Evolutionary conservation across 2,113 vertebrate genomes (phyloP).

Genomic region (Nothoprocta perdicaria): DNA sequence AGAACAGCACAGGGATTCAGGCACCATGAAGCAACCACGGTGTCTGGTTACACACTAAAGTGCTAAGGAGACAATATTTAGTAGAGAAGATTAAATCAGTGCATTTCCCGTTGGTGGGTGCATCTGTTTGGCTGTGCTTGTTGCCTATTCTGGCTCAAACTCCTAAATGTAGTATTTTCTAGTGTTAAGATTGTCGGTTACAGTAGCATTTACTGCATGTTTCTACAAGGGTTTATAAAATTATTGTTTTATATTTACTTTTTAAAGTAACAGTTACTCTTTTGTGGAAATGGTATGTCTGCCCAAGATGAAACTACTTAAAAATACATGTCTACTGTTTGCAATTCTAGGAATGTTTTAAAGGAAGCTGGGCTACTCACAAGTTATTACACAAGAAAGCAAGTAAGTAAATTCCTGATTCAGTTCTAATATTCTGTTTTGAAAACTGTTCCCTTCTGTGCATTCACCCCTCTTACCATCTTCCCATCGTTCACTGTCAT

Average conservation of each 20-base stretch:
- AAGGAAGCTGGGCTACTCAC: slow-evolving; percentile 97
- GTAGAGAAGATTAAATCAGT: not conserved
- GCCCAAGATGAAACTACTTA: slow-evolving; percentile 6
- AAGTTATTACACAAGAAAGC: slow-evolving; percentile 99
- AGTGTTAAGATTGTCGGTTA: not conserved
- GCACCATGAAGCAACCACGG: not conserved
- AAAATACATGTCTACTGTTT: slow-evolving; percentile 10
- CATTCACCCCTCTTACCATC: not conserved
- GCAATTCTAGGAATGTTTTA: slow-evolving; percentile 93
- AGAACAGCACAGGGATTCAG: not conserved
- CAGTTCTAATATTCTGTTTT: not conserved
- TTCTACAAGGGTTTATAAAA: not conserved
- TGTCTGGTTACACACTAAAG: not conserved
- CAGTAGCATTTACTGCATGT: not conserved
- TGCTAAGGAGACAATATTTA: not conserved
- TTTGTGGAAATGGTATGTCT: not conserved
- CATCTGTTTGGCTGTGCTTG: not conserved
- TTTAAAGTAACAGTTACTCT: not conserved
- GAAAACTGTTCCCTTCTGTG: not conserved
- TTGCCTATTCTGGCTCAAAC: not conserved
- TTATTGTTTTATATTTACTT: not conserved
- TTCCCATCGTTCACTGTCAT: no score
- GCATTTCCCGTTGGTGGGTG: not conserved
- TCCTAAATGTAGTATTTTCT: not conserved
- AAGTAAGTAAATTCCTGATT: slow-evolving; percentile 82